Percentiles rank a stretch among this genome's conserved stretches.
Conservation (phyloP, 2,797 vertebrate species). For the Amazonetta brasiliensis region DNA sequence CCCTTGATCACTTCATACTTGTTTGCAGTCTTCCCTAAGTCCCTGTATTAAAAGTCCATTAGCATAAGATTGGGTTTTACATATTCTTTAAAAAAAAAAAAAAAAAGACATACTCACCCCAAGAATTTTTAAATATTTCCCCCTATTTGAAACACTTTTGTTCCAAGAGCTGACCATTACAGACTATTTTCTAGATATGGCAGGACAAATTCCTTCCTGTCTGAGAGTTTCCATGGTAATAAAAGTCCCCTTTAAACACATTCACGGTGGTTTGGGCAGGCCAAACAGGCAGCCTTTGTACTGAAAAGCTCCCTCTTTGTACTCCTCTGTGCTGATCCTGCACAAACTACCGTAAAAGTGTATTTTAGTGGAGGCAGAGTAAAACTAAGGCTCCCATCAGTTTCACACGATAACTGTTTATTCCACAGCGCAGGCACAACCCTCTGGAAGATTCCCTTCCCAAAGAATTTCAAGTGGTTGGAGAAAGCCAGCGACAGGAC, state of each 20-base stretch:
- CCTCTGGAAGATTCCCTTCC: conserved; percentile 53
- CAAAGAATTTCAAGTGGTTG: conserved; percentile 16
- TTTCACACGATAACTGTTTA: conserved; percentile 69
- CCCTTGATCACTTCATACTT: background rate
- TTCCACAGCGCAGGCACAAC: conserved; percentile 6
- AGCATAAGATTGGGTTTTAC: conserved; percentile 17
- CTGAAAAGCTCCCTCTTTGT: conserved; percentile 77
- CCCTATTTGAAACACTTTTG: conserved; percentile 65
- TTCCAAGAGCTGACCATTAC: conserved; percentile 74
- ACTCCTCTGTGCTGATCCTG: conserved; percentile 77
- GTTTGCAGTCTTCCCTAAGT: background rate
- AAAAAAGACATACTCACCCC: background rate
- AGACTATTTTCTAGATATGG: conserved; percentile 76
- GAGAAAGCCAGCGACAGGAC: background rate
- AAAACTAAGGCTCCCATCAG: conserved; percentile 71
- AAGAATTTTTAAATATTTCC: conserved; percentile 57
- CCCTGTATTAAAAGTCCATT: background rate
- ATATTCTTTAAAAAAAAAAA: background rate
- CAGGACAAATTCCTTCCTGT: conserved; percentile 78
- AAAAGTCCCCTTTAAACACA: conserved; percentile 78
- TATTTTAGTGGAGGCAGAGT: conserved; percentile 73
- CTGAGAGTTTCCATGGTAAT: conserved; percentile 77
- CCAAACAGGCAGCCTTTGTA: conserved; percentile 78
- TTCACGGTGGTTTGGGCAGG: conserved; percentile 75
- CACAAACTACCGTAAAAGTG: conserved; percentile 75